These are phyloP conservation scores for Parasteatoda tepidariorum DNA, from an alignment of 1,140 invertebrate genomes.

Conservation along the genomic window DNA sequence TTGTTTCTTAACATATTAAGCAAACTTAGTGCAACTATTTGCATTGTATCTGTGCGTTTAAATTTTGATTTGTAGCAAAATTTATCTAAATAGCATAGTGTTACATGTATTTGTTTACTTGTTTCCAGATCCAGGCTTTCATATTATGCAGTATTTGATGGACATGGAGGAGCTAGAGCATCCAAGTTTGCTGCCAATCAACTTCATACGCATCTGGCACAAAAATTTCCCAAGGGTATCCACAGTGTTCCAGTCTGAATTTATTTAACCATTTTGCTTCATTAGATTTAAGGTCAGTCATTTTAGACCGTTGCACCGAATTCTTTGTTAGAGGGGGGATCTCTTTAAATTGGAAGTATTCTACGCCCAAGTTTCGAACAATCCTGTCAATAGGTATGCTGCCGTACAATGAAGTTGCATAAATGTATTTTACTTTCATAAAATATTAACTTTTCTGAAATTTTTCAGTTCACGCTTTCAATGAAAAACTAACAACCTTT, in stretches of 20 bases:
- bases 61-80: not conserved
- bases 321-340: constrained; percentile 38
- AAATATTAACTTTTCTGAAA: no score
- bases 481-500: no score
- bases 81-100: no score
- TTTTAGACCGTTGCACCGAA: constrained; percentile 30
- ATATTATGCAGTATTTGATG: constrained; percentile 71
- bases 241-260: constrained; percentile 58
- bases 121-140: constrained; percentile 67
- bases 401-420: not conserved
- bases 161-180: constrained; percentile 70
- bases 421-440: no score
- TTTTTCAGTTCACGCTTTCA: no score
- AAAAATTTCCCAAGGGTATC: constrained; percentile 70
- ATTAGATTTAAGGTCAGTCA: constrained; percentile 48
- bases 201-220: constrained; percentile 68
- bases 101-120: no score
- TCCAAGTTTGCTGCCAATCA: constrained; percentile 70
- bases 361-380: not conserved
- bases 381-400: not conserved
- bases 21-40: not conserved
- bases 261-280: constrained; percentile 62
- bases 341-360: not conserved
- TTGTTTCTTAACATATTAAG: not conserved
- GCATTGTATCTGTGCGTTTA: not conserved